These are phyloP conservation scores for Leuciscus idus DNA, from an alignment of 2,113 vertebrate genomes.

Conservation along the genomic window DNA sequence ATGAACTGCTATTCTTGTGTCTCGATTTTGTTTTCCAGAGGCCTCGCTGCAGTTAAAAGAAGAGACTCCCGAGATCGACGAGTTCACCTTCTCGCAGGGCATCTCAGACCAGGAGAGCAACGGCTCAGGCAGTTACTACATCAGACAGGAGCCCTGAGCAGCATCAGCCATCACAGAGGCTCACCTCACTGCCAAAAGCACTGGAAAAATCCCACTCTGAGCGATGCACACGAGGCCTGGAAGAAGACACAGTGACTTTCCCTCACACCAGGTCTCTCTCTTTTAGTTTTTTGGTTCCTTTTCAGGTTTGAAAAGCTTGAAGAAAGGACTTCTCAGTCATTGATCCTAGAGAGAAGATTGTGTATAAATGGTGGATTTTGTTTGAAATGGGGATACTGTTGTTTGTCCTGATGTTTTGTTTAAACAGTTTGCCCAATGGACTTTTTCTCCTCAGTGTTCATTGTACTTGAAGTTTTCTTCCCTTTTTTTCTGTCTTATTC, in stretches of 20 bases:
- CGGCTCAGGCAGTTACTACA: constrained; percentile 94
- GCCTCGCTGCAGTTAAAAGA: constrained; percentile 90
- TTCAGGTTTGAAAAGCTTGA: constrained; percentile 72
- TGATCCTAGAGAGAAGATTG: constrained; percentile 58
- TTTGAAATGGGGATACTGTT: constrained; percentile 71
- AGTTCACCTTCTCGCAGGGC: constrained; percentile 92
- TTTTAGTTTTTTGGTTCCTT: neutral
- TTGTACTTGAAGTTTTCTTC: constrained; percentile 97
- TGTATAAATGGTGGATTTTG: constrained; percentile 59
- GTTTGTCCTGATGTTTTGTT: constrained; percentile 54
- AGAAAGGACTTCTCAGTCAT: constrained; percentile 75
- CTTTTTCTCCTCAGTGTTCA: constrained; percentile 82
- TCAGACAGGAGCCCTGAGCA: constrained; percentile 92
- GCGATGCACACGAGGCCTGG: constrained; percentile 47
- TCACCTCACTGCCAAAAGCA: constrained; percentile 61
- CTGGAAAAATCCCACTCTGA: constrained; percentile 55
- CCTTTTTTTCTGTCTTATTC: constrained; percentile 82
- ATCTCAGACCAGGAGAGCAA: constrained; percentile 96
- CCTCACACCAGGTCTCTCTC: constrained; percentile 52
- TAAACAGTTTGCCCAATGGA: constrained; percentile 86
- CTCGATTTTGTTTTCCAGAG: constrained; percentile 72
- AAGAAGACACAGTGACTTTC: constrained; percentile 57
- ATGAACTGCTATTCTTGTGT: constrained; percentile 40
- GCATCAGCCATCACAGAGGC: constrained; percentile 45
- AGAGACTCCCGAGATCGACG: constrained; percentile 88